Base-by-base conservation (phyloP, 2,113 vertebrate species). In the Motacilla tschutschensis region DNA sequence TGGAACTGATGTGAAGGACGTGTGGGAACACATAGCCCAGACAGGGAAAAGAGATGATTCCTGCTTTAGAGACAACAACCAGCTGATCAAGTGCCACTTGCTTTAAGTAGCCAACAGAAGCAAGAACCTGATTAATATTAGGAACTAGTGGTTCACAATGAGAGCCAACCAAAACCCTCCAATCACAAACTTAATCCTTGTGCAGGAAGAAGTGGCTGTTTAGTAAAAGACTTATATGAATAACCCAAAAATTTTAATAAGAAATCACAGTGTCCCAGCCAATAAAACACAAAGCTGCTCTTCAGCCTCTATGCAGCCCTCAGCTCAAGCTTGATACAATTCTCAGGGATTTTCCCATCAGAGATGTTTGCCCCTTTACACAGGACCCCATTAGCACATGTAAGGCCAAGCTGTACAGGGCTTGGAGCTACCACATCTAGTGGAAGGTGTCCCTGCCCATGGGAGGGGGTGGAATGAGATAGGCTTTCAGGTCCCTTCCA, bases 401-500 rank as follows among this genome's bases (percentile, higher is more conserved):
- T 8, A 59, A 44, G 53, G 71, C 46, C 38, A 66, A 22, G n/a
- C 0, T 67, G n/a, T 5, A 51, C 4, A 20, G 12, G 28, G n/a
- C 38, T 16, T 83, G 62, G 46, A 66, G 53, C 46, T 24, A 13
- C 22, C 14, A 17, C 7, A n/a, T 10, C 53, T 19, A 51, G 14
- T 22, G 53, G 44, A 66, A 41, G 12, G 22, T 44, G 38, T 22
- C 26, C 46, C 36, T 51, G 22, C 20, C 38, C 44, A 44, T 12
- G 17, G 31, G 20, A 57, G 18, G 4, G 12, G 18, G 8, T 53
- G n/a, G 33, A 76, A 54, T 0, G 0, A 47, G 55, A 62, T 17
- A 33, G 14, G 17, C 25, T 41, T 69, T 41, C 55, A 85, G 11
- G 41, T 35, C 20, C 29, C 33, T 69, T 35, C 24, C 48, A 62